phyloP scores from a whole-genome alignment of 2,888 invertebrate species.

The Eupithecia abbreviata region DNA sequence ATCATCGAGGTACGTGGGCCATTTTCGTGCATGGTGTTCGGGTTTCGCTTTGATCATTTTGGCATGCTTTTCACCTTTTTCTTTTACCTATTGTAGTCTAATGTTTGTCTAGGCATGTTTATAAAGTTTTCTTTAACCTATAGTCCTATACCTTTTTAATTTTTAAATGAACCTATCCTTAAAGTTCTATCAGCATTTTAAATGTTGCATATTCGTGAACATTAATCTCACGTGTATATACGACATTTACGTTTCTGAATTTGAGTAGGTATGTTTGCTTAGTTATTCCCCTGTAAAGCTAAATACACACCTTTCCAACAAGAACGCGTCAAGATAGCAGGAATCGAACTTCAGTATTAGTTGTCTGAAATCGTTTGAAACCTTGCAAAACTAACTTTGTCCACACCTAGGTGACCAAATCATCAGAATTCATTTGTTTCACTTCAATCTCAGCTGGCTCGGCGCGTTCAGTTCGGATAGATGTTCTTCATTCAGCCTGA shows the following conservation, averaged over 20 bases:
- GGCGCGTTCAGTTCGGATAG: background rate
- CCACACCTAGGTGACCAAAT: background rate
- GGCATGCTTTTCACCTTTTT: conserved; percentile 58
- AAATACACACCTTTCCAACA: background rate
- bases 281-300: background rate
- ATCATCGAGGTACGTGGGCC: conserved; percentile 79
- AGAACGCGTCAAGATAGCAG: background rate
- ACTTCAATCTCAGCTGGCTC: background rate
- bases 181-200: background rate
- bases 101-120: background rate
- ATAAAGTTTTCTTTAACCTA: background rate
- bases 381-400: no score
- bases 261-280: background rate
- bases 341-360: background rate
- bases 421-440: background rate
- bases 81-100: background rate
- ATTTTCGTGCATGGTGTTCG: conserved; percentile 77
- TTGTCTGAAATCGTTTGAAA: background rate
- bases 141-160: background rate
- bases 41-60: conserved; percentile 76
- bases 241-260: background rate
- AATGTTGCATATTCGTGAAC: background rate
- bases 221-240: background rate
- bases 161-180: background rate
- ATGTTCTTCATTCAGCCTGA: background rate